Conservation (phyloP, 2,888 invertebrate species). For the Oxycera nigricornis region DNA sequence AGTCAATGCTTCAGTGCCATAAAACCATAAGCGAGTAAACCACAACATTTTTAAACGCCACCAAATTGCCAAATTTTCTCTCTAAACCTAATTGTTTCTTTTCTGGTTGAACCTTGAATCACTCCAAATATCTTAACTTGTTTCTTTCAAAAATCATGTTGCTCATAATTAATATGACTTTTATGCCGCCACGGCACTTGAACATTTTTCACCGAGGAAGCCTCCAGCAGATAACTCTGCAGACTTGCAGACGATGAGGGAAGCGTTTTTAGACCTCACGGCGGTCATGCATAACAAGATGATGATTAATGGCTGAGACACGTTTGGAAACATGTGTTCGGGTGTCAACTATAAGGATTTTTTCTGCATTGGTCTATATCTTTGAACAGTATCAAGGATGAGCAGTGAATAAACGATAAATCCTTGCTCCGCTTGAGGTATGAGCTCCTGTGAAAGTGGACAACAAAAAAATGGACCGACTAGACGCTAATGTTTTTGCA, state of each 20-base stretch:
- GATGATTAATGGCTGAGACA: constrained; percentile 37
- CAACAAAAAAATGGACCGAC: neutral
- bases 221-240: neutral
- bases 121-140: constrained; percentile 15
- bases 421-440: neutral
- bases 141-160: constrained; percentile 33
- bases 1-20: neutral
- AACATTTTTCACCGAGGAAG: constrained; percentile 22
- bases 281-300: constrained; percentile 29
- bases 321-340: constrained; percentile 37
- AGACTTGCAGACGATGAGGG: constrained; percentile 28
- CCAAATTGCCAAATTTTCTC: neutral
- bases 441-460: neutral
- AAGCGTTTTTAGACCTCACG: constrained; percentile 9
- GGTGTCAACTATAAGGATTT: constrained; percentile 17
- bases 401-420: neutral
- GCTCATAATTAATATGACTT: constrained; percentile 34
- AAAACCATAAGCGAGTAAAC: neutral
- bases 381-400: neutral
- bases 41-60: neutral
- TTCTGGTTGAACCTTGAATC: too few species aligned
- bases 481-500: constrained; percentile 11
- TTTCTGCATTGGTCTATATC: constrained; percentile 3
- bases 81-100: neutral
- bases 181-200: constrained; percentile 34